Evolutionary conservation across 2,888 invertebrate genomes (phyloP).

Genomic region (Drosophila demipolita): DNA sequence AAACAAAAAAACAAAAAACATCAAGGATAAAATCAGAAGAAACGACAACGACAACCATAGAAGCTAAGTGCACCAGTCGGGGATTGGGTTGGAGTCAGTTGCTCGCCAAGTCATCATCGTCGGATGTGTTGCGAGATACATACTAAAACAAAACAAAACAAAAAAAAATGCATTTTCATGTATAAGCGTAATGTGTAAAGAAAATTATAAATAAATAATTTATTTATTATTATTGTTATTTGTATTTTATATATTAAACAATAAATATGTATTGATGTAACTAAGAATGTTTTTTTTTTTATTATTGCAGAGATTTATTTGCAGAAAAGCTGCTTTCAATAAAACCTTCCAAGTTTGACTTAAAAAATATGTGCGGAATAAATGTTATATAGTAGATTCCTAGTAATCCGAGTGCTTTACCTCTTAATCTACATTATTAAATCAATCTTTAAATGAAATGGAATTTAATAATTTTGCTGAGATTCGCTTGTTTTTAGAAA

Average conservation of each 20-base stretch:
- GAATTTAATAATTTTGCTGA: too few species aligned
- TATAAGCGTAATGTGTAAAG: constrained; percentile 53
- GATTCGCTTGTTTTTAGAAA: too few species aligned
- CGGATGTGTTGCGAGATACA: constrained; percentile 2
- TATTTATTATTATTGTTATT: constrained; percentile 54
- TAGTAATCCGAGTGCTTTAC: too few species aligned
- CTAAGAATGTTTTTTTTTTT: not conserved
- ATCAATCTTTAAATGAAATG: too few species aligned
- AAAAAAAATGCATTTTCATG: constrained; percentile 38
- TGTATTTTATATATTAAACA: constrained; percentile 3
- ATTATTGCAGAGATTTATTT: not conserved
- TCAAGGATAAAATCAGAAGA: constrained; percentile 12
- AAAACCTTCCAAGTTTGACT: not conserved
- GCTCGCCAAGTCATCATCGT: constrained; percentile 18
- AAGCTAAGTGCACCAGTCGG: constrained; percentile 31
- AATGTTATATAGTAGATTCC: not conserved
- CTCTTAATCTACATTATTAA: too few species aligned
- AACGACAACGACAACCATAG: constrained; percentile 22
- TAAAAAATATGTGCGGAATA: not conserved
- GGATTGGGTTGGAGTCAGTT: not conserved
- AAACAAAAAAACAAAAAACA: not conserved
- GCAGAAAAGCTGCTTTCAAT: too few species aligned
- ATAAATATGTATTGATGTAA: not conserved
- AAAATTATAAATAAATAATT: constrained; percentile 63
- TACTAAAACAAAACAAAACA: not conserved